Evolutionary conservation across 1,140 invertebrate genomes (phyloP).

Genomic region (Holcopasites calliopsidis): DNA sequence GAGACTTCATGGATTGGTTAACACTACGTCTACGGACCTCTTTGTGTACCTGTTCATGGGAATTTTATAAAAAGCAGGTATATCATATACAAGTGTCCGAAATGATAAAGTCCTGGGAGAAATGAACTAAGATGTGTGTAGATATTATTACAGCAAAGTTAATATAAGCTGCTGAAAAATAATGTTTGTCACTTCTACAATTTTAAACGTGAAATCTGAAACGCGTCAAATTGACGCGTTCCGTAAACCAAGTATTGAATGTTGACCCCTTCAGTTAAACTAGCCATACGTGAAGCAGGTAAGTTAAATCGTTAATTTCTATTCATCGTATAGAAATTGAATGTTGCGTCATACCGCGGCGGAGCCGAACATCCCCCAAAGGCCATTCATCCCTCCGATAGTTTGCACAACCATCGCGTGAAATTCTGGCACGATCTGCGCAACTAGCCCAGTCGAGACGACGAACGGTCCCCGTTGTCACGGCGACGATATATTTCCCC

Average conservation of each 20-base stretch:
- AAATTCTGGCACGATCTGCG: slow-evolving; percentile 28
- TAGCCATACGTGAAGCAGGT: slow-evolving; percentile 27
- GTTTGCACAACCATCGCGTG: slow-evolving; percentile 23
- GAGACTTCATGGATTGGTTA: too few species aligned
- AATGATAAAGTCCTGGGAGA: too few species aligned
- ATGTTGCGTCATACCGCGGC: slow-evolving; percentile 48
- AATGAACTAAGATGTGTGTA: too few species aligned
- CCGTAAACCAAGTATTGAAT: neutral
- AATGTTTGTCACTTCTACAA: too few species aligned
- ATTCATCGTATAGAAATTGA: slow-evolving; percentile 62
- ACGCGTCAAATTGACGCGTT: too few species aligned
- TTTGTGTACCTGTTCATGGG: too few species aligned
- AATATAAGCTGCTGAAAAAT: too few species aligned
- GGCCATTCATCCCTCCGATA: neutral
- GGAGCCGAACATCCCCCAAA: slow-evolving; percentile 47
- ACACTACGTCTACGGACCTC: too few species aligned
- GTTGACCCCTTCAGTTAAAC: slow-evolving; percentile 18
- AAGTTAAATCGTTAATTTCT: slow-evolving; percentile 54
- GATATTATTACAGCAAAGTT: too few species aligned
- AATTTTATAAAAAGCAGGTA: too few species aligned
- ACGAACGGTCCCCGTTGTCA: slow-evolving; percentile 44
- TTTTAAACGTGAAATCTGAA: too few species aligned
- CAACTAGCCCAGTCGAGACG: slow-evolving; percentile 1
- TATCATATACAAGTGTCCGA: too few species aligned
- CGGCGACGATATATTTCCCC: slow-evolving; percentile 21